Conservation (phyloP, 2,797 vertebrate genomes). For the Tympanoctomys barrerae region DNA sequence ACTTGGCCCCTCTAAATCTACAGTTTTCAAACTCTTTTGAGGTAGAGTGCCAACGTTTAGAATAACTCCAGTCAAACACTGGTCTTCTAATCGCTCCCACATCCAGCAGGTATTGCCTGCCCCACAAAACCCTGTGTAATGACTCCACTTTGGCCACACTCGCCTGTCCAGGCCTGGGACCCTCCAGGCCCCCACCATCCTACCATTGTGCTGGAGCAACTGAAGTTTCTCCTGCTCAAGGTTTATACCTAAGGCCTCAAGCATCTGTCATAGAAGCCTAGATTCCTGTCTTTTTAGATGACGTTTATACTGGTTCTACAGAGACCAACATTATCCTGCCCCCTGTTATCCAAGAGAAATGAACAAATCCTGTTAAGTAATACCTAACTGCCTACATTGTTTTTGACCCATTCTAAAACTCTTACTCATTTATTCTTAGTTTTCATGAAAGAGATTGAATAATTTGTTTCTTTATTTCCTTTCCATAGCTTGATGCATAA, state of each 20-base stretch:
- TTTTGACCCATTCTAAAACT: background rate
- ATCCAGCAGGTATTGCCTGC: background rate
- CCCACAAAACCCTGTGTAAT: accelerated
- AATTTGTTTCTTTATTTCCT: background rate
- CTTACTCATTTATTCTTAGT: slow-evolving; percentile 1
- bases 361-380: background rate
- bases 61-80: background rate
- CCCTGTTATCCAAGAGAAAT: background rate
- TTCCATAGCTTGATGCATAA: background rate
- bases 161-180: too few species aligned
- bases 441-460: background rate
- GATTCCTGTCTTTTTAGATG: background rate
- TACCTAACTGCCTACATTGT: background rate
- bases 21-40: background rate
- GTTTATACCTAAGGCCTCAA: background rate
- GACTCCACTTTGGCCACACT: background rate
- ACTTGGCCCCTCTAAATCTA: background rate
- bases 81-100: background rate
- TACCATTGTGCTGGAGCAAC: background rate
- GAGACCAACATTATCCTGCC: background rate
- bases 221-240: background rate
- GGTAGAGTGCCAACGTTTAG: background rate
- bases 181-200: background rate
- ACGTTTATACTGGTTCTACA: background rate
- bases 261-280: background rate